Percentiles rank a stretch among this genome's conserved stretches.
Evolutionary conservation across 2,113 vertebrate genomes (phyloP).

Genomic region (Epinephelus lanceolatus): DNA sequence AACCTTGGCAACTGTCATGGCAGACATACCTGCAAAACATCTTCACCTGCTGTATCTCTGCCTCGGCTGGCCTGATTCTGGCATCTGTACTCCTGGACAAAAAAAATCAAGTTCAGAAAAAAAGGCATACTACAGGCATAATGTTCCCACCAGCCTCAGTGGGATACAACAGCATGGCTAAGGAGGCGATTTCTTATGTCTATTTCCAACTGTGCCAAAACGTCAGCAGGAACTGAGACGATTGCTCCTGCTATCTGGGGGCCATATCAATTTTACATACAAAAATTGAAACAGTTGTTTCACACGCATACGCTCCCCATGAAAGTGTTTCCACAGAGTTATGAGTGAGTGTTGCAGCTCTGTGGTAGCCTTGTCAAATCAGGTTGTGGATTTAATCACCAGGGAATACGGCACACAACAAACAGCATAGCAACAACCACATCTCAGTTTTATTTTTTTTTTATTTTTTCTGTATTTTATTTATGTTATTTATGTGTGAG

Average conservation of each 20-base stretch:
- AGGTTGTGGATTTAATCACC: constrained; percentile 30
- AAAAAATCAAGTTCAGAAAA: constrained; percentile 9
- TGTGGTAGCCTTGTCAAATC: constrained; percentile 22
- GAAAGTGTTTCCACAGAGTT: constrained; percentile 29
- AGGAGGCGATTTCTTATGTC: constrained; percentile 12
- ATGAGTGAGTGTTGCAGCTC: constrained; percentile 27
- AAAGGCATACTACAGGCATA: neutral
- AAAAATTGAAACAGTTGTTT: constrained; percentile 31
- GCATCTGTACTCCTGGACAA: neutral
- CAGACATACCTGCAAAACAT: constrained; percentile 14
- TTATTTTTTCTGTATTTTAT: neutral
- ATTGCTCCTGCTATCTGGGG: constrained; percentile 27
- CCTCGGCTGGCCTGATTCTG: neutral
- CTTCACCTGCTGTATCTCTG: constrained; percentile 10
- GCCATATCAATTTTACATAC: constrained; percentile 21
- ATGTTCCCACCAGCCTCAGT: neutral
- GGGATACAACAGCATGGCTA: neutral
- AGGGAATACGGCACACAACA: neutral
- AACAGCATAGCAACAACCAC: constrained; percentile 13
- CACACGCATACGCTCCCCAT: neutral
- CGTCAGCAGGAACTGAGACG: constrained; percentile 13
- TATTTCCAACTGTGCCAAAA: constrained; percentile 27
- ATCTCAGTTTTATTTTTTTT: neutral
- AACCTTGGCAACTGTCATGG: constrained; percentile 1
- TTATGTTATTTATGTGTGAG: neutral